Evolutionary conservation across 2,888 invertebrate genomes (phyloP).

Genomic region (Micoletzkya japonica): DNA sequence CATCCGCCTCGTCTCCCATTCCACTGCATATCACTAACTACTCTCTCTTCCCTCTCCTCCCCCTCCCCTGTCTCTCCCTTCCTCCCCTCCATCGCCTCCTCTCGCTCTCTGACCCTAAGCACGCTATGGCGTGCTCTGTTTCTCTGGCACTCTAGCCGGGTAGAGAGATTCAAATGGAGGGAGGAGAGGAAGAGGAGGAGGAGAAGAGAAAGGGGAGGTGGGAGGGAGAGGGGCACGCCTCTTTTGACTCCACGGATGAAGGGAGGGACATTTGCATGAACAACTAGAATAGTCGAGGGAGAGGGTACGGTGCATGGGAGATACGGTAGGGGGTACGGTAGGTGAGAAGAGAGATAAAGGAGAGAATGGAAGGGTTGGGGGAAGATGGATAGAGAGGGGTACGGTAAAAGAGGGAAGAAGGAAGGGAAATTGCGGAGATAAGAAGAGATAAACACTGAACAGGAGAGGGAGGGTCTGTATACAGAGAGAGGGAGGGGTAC

Average conservation of each 20-base stretch:
- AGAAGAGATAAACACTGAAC: constrained; percentile 11
- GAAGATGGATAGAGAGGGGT: too few relatives aligned
- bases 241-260: neutral
- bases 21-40: neutral
- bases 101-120: constrained; percentile 1
- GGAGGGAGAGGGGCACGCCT: neutral
- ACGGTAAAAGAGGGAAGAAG: neutral
- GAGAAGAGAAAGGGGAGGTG: constrained; percentile 1
- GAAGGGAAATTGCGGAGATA: neutral
- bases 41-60: too few relatives aligned
- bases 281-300: too few relatives aligned
- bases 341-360: too few relatives aligned
- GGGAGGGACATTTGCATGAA: too few relatives aligned
- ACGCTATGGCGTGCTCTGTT: constrained; percentile 3
- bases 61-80: neutral
- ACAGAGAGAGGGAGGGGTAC: constrained; percentile 15
- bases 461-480: constrained; percentile 10
- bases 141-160: constrained; percentile 14
- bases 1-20: constrained; percentile 43
- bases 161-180: constrained; percentile 13
- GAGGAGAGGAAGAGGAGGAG: neutral
- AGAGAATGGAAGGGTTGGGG: too few relatives aligned
- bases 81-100: neutral
- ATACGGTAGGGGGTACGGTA: too few relatives aligned
- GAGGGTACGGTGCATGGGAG: too few relatives aligned